Evolutionary conservation across 2,113 vertebrate genomes (phyloP).

Genomic region (Embiotoca jacksoni): DNA sequence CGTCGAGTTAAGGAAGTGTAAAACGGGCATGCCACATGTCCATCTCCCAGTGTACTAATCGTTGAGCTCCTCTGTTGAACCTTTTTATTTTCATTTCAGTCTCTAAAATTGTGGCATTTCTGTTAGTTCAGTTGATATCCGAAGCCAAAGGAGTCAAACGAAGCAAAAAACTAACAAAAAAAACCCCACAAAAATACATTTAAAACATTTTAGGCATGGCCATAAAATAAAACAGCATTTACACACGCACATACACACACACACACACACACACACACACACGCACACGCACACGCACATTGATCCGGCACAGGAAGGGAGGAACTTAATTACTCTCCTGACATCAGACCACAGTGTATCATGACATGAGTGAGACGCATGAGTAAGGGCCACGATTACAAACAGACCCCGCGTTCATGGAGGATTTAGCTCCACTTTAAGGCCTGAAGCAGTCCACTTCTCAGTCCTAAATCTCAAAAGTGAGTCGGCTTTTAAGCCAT

Average conservation of each 20-base stretch:
- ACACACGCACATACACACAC: neutral
- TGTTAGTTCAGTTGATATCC: too few relatives aligned
- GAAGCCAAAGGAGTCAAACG: too few relatives aligned
- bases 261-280: too few relatives aligned
- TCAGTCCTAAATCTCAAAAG: slow-evolving; percentile 19
- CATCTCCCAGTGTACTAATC: slow-evolving; percentile 1
- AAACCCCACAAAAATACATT: too few relatives aligned
- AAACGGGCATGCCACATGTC: neutral
- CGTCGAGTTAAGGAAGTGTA: neutral
- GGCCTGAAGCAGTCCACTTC: neutral
- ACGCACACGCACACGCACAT: too few relatives aligned
- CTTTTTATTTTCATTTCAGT: neutral
- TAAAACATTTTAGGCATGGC: too few relatives aligned
- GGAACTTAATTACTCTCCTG: neutral
- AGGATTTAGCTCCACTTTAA: neutral
- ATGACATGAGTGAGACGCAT: neutral
- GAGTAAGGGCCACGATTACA: slow-evolving; percentile 25
- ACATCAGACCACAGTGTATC: neutral
- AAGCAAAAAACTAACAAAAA: too few relatives aligned
- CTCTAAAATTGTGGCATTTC: too few relatives aligned
- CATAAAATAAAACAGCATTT: neutral
- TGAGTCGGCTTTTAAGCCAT: slow-evolving; percentile 25
- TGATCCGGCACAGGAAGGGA: neutral
- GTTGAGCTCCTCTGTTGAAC: neutral
- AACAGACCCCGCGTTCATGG: neutral